Conservation (phyloP, 2,113 vertebrate species). For the Pholis gunnellus region DNA sequence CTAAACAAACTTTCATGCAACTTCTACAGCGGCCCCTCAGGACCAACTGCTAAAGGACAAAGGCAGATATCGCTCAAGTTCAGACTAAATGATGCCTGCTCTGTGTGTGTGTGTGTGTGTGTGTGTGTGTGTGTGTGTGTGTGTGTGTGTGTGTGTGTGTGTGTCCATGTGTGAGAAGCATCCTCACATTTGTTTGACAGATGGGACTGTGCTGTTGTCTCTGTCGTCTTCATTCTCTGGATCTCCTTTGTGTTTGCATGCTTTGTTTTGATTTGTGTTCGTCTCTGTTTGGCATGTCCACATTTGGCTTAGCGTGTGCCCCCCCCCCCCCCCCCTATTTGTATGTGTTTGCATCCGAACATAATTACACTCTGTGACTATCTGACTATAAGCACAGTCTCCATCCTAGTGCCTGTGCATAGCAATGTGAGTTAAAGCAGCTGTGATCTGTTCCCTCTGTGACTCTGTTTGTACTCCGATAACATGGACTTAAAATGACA, state of each 20-base stretch:
- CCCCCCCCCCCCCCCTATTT: background rate
- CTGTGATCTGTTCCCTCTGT: slow-evolving; percentile 36
- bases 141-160: slow-evolving; percentile 10
- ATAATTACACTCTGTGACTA: slow-evolving; percentile 19
- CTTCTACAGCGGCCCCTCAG: slow-evolving; percentile 68
- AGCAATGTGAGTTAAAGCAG: slow-evolving; percentile 32
- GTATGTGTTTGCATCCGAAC: background rate
- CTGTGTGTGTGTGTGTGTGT: slow-evolving; percentile 1
- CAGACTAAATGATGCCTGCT: slow-evolving; percentile 70
- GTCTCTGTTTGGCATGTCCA: slow-evolving; percentile 76
- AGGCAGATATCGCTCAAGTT: slow-evolving; percentile 77
- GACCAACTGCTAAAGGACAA: slow-evolving; percentile 76
- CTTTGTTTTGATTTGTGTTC: slow-evolving; percentile 80
- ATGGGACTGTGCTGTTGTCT: slow-evolving; percentile 76
- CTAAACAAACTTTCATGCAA: slow-evolving; percentile 80
- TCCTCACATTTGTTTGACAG: slow-evolving; percentile 79
- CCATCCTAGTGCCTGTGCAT: slow-evolving; percentile 30
- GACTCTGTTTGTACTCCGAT: slow-evolving; percentile 57
- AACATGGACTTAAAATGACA: slow-evolving; percentile 47
- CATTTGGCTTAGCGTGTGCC: slow-evolving; percentile 59
- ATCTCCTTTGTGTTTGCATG: slow-evolving; percentile 76
- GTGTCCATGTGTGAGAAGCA: slow-evolving; percentile 36
- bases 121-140: slow-evolving; percentile 13
- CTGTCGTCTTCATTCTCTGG: slow-evolving; percentile 74
- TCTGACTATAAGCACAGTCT: slow-evolving; percentile 25